Evolutionary conservation across 2,113 vertebrate genomes (phyloP), one percentile per base, ranked within the genome.

Genomic region (Ictalurus punctatus): DNA sequence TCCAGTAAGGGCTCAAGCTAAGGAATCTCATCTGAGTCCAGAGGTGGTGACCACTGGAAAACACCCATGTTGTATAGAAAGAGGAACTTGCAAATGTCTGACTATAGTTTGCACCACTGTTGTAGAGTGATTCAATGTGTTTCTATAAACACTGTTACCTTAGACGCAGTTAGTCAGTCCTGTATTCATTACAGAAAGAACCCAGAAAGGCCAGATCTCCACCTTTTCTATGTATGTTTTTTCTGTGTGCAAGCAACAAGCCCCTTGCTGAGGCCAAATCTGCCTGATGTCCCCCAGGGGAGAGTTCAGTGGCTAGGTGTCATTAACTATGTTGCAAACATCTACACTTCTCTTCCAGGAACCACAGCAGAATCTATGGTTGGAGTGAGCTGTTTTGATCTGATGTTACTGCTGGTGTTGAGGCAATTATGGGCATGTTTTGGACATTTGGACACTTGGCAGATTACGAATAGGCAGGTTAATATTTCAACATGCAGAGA

Each of bases 261-360:
- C 30, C 9, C 44, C 61, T 73, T 40, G 30, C 65, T 44, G 34
- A 84, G 71, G 37, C 69, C 56, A 44, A 89, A 37, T 30, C 61
- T 69, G 58, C 63, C 79, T 86, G 44, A 59, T 56, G 59, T 44
- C 44, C 34, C 61, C 56, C 58, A 78, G 44, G 52, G 56, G 34
- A 79, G 73, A 56, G 37, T 79, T 79, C 86, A 80, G 25, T 80
- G 74, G 52, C 74, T 81, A 74, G 74, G 74, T 80, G 54, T 88
- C 61, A 85, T 88, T 87, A 85, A 79, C 69, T 67, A 34, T 80
- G 81, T 80, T 87, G 48, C 69, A 85, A 88, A 37, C 82, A 85
- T 82, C 25, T 84, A 90, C 61, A 8, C 9, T 59, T 52, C 54
- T 48, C 30, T 82, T 69, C 76, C 74, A 65, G 59, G 69, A 87